These are phyloP conservation scores for Phallusia fumigata DNA, from an alignment of 23 tunicate genomes.

Conservation along the genomic window DNA sequence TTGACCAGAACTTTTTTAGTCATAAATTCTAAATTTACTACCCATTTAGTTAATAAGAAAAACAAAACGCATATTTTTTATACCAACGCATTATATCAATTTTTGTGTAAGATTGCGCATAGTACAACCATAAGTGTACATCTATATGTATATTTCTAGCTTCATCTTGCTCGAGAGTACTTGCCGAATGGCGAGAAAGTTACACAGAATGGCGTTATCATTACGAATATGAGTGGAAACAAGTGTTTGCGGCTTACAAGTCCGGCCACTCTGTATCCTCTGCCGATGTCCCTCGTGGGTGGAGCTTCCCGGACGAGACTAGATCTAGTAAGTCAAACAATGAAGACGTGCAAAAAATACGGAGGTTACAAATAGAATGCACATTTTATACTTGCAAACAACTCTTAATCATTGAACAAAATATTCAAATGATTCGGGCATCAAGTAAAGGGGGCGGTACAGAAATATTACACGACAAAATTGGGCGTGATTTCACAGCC, in stretches of 20 bases:
- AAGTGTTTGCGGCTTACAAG: not conserved
- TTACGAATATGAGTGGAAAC: not conserved
- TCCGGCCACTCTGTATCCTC: not conserved
- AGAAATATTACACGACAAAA: not conserved
- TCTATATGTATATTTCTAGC: too few species aligned
- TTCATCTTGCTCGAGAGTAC: not conserved
- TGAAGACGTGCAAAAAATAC: too few species aligned
- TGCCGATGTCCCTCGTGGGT: not conserved
- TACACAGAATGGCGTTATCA: not conserved
- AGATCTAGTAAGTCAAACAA: not conserved
- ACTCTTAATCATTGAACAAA: too few species aligned
- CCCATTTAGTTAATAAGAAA: too few species aligned
- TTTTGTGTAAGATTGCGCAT: too few species aligned
- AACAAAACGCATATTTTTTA: too few species aligned
- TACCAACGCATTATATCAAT: too few species aligned
- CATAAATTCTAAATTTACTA: too few species aligned
- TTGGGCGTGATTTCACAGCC: not conserved
- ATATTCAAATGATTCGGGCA: not conserved
- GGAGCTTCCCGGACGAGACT: not conserved
- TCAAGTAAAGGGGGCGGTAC: not conserved
- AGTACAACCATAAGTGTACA: too few species aligned
- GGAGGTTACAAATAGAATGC: too few species aligned
- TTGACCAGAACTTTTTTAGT: too few species aligned
- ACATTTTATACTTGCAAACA: too few species aligned
- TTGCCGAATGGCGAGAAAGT: not conserved